A percentile compares a stretch with the other conserved stretches of the same genome.
phyloP scores from a whole-genome alignment of 1,140 invertebrate genomes.

The Telenomus remus region DNA sequence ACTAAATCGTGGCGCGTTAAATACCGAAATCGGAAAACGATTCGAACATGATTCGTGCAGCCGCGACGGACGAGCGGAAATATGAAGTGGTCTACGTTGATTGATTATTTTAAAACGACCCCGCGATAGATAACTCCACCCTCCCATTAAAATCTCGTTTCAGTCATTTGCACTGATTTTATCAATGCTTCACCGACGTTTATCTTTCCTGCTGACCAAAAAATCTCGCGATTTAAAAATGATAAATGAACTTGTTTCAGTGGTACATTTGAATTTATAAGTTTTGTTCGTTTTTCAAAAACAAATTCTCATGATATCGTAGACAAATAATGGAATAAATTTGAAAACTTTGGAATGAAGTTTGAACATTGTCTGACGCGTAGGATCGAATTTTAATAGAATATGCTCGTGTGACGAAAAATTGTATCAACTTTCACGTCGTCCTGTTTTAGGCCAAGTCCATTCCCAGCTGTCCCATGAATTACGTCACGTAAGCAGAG shows the following conservation, averaged over 20 bases:
- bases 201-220: too few species aligned
- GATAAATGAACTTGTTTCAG: too few species aligned
- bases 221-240: too few species aligned
- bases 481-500: slow-evolving; percentile 16
- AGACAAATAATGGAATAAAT: too few species aligned
- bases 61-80: slow-evolving; percentile 30
- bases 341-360: too few species aligned
- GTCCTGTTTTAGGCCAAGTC: neutral
- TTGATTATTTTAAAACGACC: slow-evolving; percentile 32
- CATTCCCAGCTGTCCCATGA: slow-evolving; percentile 37
- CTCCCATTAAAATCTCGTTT: neutral
- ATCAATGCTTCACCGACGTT: too few species aligned
- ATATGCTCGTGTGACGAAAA: slow-evolving; percentile 11
- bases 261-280: too few species aligned
- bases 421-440: neutral
- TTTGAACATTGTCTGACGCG: too few species aligned
- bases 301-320: too few species aligned
- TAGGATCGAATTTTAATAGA: neutral
- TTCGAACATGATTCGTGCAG: slow-evolving; percentile 37
- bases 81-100: slow-evolving; percentile 35
- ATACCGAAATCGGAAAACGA: slow-evolving; percentile 48
- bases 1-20: slow-evolving; percentile 31
- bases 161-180: neutral
- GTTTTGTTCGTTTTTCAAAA: too few species aligned
- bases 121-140: slow-evolving; percentile 9